Base-by-base conservation (phyloP, 2,888 invertebrate species). In the Pseudolycoriella hygida region DNA sequence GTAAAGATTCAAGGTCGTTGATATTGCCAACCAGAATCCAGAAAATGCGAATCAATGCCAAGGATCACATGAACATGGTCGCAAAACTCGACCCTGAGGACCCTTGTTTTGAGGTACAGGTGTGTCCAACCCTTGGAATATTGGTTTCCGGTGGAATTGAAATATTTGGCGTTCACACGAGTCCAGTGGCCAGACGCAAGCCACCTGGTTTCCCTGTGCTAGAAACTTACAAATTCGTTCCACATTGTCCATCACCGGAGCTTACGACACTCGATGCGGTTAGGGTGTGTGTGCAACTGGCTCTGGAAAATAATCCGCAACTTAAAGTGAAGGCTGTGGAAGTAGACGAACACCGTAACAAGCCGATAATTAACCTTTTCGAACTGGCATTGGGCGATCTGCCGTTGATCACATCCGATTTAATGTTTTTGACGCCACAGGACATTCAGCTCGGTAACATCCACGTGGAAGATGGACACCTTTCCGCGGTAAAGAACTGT, bases 131-230 rank as follows among this genome's bases (percentile, higher is more conserved):
- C 19, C 52, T 53, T n/a, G 54, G 60, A 43, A 55, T 57, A 5
- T 51, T 68, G 49, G 71, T 76, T 50, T 73, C 79, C 46, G 86
- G 85, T 40, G 85, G 84, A 47, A 77, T 88, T 1, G 80, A 83
- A 62, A 67, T 89, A 5, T 71, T 76, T 44, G 87, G 86, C 3
- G 25, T 46, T 25, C 76, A 80, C 52, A 84, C 84, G 0, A 81
- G 77, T 46, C 72, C 80, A 1, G 85, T 89, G 37, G 72, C 81
- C 1, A 70, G 77, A 51, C 73, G 74, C 40, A 67, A 75, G 49
- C 75, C 76, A 15, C 72, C 80, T 19, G 77, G 77, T 11, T 69
- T 77, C n/a, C 86, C 88, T 2, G 76, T 84, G 1, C 61, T 88
- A 17, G 88, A 89, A 60, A 75, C 74, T 58, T 80, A 80, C 57